Conservation (phyloP, 2,888 invertebrate genomes). For the Hermaeophaga mercurialis region DNA sequence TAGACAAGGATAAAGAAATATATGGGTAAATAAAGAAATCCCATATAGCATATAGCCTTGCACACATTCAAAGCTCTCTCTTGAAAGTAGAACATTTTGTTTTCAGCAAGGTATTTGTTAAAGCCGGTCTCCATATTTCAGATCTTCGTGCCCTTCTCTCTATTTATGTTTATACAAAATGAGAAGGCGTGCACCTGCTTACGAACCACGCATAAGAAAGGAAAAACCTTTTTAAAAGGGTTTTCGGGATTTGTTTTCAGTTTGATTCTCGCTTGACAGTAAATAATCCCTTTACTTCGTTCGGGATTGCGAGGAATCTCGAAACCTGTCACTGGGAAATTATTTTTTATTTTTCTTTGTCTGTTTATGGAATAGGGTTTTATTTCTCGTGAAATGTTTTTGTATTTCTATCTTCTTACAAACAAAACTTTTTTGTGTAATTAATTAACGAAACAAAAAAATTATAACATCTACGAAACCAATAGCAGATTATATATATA, state of each 20-base stretch:
- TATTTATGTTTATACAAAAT: constrained; percentile 26
- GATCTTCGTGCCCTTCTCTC: constrained; percentile 3
- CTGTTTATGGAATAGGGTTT: constrained; percentile 2
- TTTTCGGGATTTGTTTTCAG: neutral
- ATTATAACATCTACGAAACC: no score
- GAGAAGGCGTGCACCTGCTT: constrained; percentile 26
- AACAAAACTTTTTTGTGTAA: no score
- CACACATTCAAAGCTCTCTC: constrained; percentile 19
- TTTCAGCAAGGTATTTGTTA: constrained; percentile 18
- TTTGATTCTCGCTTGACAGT: neutral
- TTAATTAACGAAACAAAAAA: no score
- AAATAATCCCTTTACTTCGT: neutral
- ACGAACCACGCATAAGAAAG: neutral
- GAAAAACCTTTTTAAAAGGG: neutral
- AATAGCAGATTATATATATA: no score
- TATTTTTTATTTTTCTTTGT: constrained; percentile 14
- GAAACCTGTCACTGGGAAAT: constrained; percentile 7
- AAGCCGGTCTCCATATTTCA: constrained; percentile 26
- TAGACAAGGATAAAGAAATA: neutral
- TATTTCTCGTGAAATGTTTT: no score
- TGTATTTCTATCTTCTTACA: no score
- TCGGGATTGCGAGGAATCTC: no score
- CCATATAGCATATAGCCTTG: constrained; percentile 6
- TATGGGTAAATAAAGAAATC: constrained; percentile 22
- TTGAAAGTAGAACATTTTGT: constrained; percentile 25